These are phyloP conservation scores for Eupithecia pulchellata DNA, from an alignment of 2,888 invertebrate species.

Conservation along the genomic window DNA sequence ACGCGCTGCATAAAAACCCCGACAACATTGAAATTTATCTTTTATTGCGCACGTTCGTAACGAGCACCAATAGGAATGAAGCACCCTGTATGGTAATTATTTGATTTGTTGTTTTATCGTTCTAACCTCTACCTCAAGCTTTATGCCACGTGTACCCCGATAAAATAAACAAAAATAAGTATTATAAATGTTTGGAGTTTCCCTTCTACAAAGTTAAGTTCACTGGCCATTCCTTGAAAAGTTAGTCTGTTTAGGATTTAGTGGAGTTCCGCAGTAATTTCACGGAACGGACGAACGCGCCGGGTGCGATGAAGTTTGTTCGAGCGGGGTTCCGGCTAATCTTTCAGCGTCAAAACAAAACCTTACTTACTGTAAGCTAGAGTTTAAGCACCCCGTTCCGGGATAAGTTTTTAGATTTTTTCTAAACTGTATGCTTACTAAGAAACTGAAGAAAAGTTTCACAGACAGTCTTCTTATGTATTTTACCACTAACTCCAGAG, in stretches of 20 bases:
- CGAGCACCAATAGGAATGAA: slow-evolving; percentile 5
- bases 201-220: slow-evolving; percentile 9
- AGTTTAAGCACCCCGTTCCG: neutral
- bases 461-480: neutral
- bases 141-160: neutral
- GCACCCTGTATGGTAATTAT: neutral
- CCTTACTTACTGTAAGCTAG: neutral
- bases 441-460: neutral
- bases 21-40: slow-evolving; percentile 6
- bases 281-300: slow-evolving; percentile 38
- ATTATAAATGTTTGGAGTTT: slow-evolving; percentile 12
- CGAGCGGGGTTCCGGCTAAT: slow-evolving; percentile 34
- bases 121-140: neutral
- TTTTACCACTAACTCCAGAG: too few species aligned
- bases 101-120: neutral
- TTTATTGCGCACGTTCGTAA: slow-evolving; percentile 6
- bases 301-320: slow-evolving; percentile 33
- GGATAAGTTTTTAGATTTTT: neutral
- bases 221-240: slow-evolving; percentile 34
- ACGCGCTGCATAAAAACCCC: slow-evolving; percentile 3
- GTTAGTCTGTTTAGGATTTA: slow-evolving; percentile 36
- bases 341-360: slow-evolving; percentile 13
- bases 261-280: slow-evolving; percentile 37
- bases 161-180: too few species aligned
- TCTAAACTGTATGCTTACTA: neutral